Evolutionary conservation across 2,888 invertebrate genomes (phyloP), one percentile per base, ranked within the genome.

Genomic region (Anticlea derivata): DNA sequence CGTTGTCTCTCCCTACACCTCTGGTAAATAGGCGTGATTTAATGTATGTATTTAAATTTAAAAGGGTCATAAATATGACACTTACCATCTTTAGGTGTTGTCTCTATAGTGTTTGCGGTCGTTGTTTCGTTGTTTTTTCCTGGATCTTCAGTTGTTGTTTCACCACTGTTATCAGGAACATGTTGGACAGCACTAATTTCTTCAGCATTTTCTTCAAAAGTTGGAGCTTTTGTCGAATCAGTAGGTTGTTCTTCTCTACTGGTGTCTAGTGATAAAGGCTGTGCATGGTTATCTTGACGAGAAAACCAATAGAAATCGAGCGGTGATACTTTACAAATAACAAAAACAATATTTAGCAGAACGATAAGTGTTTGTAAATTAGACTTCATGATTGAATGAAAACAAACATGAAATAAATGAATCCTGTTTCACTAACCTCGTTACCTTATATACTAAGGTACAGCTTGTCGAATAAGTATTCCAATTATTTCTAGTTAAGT

Each of bases 371-470:
- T 20, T 11, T 39, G 10, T 11, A 47, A 39, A 23, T 26, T 26
- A 11, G 8, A 26, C 33, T 38, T 38, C 47, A 47, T 47, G 30
- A 33, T 33, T 31, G 26, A 45, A 5, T 33, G 10, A 22, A 17
- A 43, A 2, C 4, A 12, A 20, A 26, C 10, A 30, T 7, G 7
- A 22, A 30, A n/a, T 41, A 8, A 13, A 31, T 31, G 13, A 31
- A 13, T 8, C 22, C 11, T 11, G 10, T 20, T 2, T 30, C 10
- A 13, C 10, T 27, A 17, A 4, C 7, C 17, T 7, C 17, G 11
- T 8, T 22, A 11, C 20, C 27, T 27, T 44, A 27, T 44, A 35
- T 35, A 44, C 8, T 1, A 30, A 24, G 1, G 10, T 22, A 30
- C 3, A 12, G n/a, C 23, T 23, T 20, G 20, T 33, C 13, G 22